These are phyloP conservation scores for Sorex maritimensis DNA, from an alignment of 2,797 vertebrate species.

Conservation along the genomic window DNA sequence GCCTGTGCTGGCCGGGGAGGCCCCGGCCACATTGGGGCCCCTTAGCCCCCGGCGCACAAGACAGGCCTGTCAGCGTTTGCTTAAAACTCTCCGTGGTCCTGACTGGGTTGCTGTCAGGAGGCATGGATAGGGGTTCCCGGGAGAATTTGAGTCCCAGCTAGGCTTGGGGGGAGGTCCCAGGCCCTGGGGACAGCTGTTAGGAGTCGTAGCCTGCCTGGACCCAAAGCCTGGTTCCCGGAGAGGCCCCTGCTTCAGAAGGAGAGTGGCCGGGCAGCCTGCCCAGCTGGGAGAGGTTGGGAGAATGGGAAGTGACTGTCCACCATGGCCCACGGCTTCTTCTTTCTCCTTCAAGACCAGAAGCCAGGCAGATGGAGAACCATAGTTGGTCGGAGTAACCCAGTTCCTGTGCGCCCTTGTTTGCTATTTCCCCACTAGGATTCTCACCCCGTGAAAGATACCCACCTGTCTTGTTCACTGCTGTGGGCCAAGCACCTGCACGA, in stretches of 20 bases:
- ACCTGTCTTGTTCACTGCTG: neutral
- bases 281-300: neutral
- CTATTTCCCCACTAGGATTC: neutral
- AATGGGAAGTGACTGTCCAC: neutral
- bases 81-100: slow-evolving; percentile 27
- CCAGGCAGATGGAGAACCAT: fast-evolving
- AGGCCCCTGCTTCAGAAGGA: neutral
- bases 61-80: slow-evolving; percentile 36
- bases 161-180: neutral
- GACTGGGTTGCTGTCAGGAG: slow-evolving; percentile 35
- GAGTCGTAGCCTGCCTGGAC: neutral
- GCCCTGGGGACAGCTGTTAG: neutral
- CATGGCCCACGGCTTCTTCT: neutral
- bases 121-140: neutral
- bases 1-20: neutral
- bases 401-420: neutral
- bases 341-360: neutral
- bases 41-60: neutral
- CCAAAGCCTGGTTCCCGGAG: fast-evolving
- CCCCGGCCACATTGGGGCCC: neutral
- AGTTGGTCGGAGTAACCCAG: neutral
- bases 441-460: neutral
- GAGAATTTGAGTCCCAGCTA: slow-evolving; percentile 26
- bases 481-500: neutral
- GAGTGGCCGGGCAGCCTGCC: neutral